Evolutionary conservation across 2,113 vertebrate species (phyloP), one percentile per base, ranked within the genome.

Genomic region (Ophiodon elongatus): DNA sequence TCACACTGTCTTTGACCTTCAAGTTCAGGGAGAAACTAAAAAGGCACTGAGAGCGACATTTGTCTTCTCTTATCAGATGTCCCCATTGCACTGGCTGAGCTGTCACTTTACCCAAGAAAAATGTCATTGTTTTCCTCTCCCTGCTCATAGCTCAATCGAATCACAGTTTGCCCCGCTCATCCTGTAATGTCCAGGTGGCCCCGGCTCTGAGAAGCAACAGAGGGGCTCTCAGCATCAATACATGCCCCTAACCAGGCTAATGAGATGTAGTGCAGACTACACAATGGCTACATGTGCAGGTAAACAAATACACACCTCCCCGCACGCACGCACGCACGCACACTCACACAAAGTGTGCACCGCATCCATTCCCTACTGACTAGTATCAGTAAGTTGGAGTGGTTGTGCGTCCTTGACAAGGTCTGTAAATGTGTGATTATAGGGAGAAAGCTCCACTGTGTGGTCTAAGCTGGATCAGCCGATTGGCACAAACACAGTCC

Each of bases 181-280:
- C 83, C 84, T 83, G 73, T 68, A 82, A 84, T 76, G 86, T 88
- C 90, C 93, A 91, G 92, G 92, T 92, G 91, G 91, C 88, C 88
- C 88, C 79, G 54, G 73, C 79, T 88, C 82, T 72, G 52, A 82
- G 78, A 67, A n/a, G 81, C 65, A 85, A 73, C 83, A 83, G 66
- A 85, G 66, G 57, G 62, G 73, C 76, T 85, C 82, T 88, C 69
- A 84, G 85, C 83, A 72, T 84, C 80, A 79, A 77, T 86, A 91
- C 90, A 91, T 85, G 88, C 88, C 79, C 66, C 85, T 92, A 88
- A 92, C 76, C 80, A 85, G 54, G 39, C 70, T 91, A 84, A 88
- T 85, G 80, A 82, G 91, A 92, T 90, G 77, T 60, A 68, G 85
- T 82, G 50, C 86, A 86, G 89, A 92, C 86, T 83, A 80, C 79